These are phyloP conservation scores for Pangasius sanitwongsei DNA, from an alignment of 2,797 vertebrate species.

Conservation along the genomic window DNA sequence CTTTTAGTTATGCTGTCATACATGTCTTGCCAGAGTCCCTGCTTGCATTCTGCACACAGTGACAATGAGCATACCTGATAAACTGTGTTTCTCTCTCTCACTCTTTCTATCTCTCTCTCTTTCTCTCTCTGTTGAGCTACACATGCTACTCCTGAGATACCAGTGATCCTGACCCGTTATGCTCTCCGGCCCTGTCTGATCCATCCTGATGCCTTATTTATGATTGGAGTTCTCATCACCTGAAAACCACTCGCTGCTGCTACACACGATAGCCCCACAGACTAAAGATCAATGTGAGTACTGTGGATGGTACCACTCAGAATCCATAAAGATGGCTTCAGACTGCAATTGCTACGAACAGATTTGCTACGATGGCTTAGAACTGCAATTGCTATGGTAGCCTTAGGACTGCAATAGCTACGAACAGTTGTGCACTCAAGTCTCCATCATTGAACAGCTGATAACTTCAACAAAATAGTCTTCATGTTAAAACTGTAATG, in stretches of 20 bases:
- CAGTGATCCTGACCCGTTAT: background rate
- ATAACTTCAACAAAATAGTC: background rate
- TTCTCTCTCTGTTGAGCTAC: background rate
- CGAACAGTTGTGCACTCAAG: background rate
- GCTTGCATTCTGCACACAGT: background rate
- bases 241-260: too few species aligned
- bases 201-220: background rate
- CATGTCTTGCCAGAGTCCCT: background rate
- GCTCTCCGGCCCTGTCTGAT: background rate
- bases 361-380: too few species aligned
- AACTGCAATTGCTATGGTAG: too few species aligned
- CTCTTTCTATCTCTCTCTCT: background rate
- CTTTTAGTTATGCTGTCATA: background rate
- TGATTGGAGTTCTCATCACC: background rate
- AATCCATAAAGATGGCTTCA: background rate
- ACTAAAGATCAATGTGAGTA: too few species aligned
- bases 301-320: background rate
- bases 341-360: background rate
- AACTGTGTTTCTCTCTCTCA: background rate
- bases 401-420: too few species aligned
- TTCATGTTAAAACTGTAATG: background rate
- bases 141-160: background rate
- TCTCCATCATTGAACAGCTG: background rate
- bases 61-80: background rate
- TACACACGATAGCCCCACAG: too few species aligned